Conservation (phyloP, 2,888 invertebrate genomes). For the Pecten maximus region DNA sequence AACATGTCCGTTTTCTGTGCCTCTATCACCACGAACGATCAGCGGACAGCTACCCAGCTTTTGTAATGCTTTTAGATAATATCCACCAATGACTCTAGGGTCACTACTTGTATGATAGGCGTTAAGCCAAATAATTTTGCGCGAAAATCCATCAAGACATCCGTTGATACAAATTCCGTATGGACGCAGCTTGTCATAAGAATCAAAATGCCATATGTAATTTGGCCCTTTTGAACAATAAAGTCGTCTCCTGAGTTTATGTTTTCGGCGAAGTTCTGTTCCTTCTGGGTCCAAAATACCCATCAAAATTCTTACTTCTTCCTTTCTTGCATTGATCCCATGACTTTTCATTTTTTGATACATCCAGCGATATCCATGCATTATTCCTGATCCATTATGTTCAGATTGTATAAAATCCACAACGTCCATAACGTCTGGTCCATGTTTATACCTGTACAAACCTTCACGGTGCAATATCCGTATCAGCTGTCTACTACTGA, state of each 20-base stretch:
- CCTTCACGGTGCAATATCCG: too few relatives aligned
- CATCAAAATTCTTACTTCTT: constrained; percentile 47
- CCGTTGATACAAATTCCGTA: constrained; percentile 64
- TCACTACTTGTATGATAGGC: constrained; percentile 55
- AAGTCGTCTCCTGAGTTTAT: constrained; percentile 50
- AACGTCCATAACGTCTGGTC: constrained; percentile 41
- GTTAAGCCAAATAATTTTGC: constrained; percentile 61
- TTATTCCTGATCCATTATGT: constrained; percentile 19
- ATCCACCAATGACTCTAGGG: constrained; percentile 53
- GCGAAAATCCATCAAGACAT: constrained; percentile 61
- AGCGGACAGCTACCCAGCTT: constrained; percentile 42
- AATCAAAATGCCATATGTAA: constrained; percentile 61
- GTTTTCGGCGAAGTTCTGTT: constrained; percentile 36
- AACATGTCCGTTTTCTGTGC: constrained; percentile 46
- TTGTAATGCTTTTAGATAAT: constrained; percentile 43
- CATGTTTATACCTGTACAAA: neutral
- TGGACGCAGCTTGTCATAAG: constrained; percentile 62
- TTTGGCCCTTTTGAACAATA: constrained; percentile 59
- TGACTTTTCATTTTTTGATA: constrained; percentile 41
- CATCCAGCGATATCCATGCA: constrained; percentile 55
- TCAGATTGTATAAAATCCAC: constrained; percentile 19
- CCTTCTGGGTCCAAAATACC: constrained; percentile 49
- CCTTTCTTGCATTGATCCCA: constrained; percentile 42
- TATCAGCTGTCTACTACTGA: too few relatives aligned
- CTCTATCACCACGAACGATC: constrained; percentile 43